A percentile compares a stretch with the other conserved stretches of the same genome.
Evolutionary conservation across 2,888 invertebrate species (phyloP).

Genomic region (Hemithea aestivaria): DNA sequence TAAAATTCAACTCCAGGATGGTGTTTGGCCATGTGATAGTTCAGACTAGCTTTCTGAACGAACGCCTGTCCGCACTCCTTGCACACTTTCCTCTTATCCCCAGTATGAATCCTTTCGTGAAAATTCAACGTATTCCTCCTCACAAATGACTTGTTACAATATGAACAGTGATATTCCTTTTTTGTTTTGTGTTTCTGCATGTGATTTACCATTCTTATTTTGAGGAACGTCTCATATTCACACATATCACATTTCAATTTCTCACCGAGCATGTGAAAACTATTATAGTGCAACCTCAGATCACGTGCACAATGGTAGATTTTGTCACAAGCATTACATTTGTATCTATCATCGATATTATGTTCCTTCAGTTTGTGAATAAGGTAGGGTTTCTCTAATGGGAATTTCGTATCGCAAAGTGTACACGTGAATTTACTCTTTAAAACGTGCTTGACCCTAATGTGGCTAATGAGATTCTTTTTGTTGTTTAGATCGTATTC

Average conservation of each 20-base stretch:
- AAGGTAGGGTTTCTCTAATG: neutral
- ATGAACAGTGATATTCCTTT: slow-evolving; percentile 62
- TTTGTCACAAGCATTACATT: slow-evolving; percentile 50
- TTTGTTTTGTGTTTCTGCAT: slow-evolving; percentile 58
- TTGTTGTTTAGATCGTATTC: no score
- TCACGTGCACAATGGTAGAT: slow-evolving; percentile 49
- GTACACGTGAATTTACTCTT: neutral
- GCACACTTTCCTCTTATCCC: slow-evolving; percentile 59
- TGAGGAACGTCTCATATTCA: slow-evolving; percentile 58
- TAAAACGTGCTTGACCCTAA: no score
- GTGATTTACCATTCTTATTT: slow-evolving; percentile 39
- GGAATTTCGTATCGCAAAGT: neutral
- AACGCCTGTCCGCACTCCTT: slow-evolving; percentile 61
- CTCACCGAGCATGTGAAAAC: slow-evolving; percentile 62
- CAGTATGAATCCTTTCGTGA: slow-evolving; percentile 65
- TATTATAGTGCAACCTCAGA: slow-evolving; percentile 51
- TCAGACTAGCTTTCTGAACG: slow-evolving; percentile 67
- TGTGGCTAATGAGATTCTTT: no score
- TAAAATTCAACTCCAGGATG: slow-evolving; percentile 63
- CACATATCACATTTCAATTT: slow-evolving; percentile 52
- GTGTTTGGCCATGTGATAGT: slow-evolving; percentile 67
- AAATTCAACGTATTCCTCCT: slow-evolving; percentile 50
- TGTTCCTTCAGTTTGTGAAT: slow-evolving; percentile 52
- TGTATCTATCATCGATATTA: slow-evolving; percentile 10
- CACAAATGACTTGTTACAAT: slow-evolving; percentile 64